Evolutionary conservation across 2,797 vertebrate species (phyloP).

Genomic region (Gastrophryne carolinensis): DNA sequence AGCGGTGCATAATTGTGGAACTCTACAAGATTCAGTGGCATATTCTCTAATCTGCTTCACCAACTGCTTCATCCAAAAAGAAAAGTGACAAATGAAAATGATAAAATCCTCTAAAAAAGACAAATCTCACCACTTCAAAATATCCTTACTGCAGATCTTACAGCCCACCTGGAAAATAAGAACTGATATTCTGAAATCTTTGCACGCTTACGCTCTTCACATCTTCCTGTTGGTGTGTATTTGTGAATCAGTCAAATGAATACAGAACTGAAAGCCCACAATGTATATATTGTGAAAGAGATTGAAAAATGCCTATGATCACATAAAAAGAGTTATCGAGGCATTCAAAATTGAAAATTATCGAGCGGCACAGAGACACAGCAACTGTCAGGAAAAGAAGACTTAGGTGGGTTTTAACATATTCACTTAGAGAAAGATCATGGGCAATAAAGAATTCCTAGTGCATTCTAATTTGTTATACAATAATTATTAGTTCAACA

Average conservation of each 20-base stretch:
- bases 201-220: not conserved
- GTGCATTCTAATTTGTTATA: not conserved
- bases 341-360: constrained; percentile 34
- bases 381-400: not conserved
- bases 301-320: constrained; percentile 24
- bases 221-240: not conserved
- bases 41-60: constrained; percentile 12
- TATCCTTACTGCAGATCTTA: not conserved
- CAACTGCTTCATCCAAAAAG: constrained; percentile 37
- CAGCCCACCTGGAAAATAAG: constrained; percentile 33
- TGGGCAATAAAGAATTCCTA: not conserved
- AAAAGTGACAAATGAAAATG: constrained; percentile 30
- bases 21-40: constrained; percentile 29
- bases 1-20: constrained; percentile 34
- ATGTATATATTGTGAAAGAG: constrained; percentile 5
- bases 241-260: constrained; percentile 10
- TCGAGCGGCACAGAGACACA: not conserved
- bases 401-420: not conserved
- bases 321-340: constrained; percentile 32
- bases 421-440: not conserved
- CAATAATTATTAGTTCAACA: not conserved
- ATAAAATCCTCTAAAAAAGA: constrained; percentile 1
- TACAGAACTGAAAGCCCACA: constrained; percentile 7
- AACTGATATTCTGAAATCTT: not conserved
- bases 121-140: constrained; percentile 12